Evolutionary conservation across 2,888 invertebrate genomes (phyloP).

Genomic region (Halictus ligatus): DNA sequence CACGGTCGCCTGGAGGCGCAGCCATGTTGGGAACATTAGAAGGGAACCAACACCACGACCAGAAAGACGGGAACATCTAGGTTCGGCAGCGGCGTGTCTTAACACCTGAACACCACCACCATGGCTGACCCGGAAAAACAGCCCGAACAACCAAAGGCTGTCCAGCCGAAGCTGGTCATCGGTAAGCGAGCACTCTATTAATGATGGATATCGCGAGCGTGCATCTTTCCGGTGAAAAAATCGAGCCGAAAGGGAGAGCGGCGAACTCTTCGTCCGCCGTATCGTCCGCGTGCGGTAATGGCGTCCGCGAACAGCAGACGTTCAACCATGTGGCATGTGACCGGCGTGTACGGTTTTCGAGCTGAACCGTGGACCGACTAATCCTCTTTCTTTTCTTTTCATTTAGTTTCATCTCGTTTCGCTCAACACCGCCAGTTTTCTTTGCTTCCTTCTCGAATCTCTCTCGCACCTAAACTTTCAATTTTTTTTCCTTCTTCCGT

Average conservation of each 20-base stretch:
- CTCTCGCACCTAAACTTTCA: background rate
- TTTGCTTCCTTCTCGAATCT: background rate
- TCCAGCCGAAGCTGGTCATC: constrained; percentile 94
- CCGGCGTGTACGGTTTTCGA: constrained; percentile 53
- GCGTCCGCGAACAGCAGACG: constrained; percentile 73
- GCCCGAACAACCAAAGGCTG: constrained; percentile 90
- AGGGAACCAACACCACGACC: constrained; percentile 85
- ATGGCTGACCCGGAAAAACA: constrained; percentile 98
- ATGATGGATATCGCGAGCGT: constrained; percentile 18
- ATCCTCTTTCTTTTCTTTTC: background rate
- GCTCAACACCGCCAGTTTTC: background rate
- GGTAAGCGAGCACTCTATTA: constrained; percentile 85
- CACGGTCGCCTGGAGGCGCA: constrained; percentile 80
- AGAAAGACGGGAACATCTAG: constrained; percentile 85
- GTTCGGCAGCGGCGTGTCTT: constrained; percentile 85
- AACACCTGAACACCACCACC: constrained; percentile 87
- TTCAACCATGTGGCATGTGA: constrained; percentile 80
- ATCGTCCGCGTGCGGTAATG: constrained; percentile 72
- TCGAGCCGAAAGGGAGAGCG: constrained; percentile 34
- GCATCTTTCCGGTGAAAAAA: constrained; percentile 30
- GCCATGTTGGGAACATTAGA: constrained; percentile 84
- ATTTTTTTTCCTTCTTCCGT: background rate
- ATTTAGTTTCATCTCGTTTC: background rate
- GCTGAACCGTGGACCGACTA: background rate
- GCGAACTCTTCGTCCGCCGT: constrained; percentile 19